Evolutionary conservation across 2,888 invertebrate genomes (phyloP).

Genomic region (Drosophila monieri): DNA sequence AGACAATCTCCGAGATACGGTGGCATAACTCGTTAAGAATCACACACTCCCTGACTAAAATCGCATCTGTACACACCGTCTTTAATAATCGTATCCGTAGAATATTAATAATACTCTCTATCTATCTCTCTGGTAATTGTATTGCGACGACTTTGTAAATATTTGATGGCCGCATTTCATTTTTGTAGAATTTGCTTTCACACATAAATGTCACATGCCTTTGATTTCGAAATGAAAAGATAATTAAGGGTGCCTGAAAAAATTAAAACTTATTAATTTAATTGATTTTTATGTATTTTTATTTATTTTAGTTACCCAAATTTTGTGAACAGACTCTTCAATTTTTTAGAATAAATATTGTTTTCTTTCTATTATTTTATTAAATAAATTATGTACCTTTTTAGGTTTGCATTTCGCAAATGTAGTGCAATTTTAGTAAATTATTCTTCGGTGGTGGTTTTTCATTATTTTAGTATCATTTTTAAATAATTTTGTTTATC

Average conservation of each 20-base stretch:
- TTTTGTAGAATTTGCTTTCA: slow-evolving; percentile 29
- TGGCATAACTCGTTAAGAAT: slow-evolving; percentile 46
- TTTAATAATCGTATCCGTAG: slow-evolving; percentile 36
- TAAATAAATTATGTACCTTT: not conserved
- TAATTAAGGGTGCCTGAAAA: not conserved
- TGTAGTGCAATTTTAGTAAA: slow-evolving; percentile 24
- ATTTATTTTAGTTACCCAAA: not conserved
- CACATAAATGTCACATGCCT: not conserved
- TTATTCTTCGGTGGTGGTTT: slow-evolving; percentile 29
- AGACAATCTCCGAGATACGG: slow-evolving; percentile 64
- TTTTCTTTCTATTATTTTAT: not conserved
- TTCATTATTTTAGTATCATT: slow-evolving; percentile 2
- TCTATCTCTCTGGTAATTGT: slow-evolving; percentile 30
- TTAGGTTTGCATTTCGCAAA: slow-evolving; percentile 19
- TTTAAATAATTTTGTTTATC: not conserved
- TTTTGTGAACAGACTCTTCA: not conserved
- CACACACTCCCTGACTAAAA: slow-evolving; percentile 27
- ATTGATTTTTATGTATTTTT: not conserved
- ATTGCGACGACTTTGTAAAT: slow-evolving; percentile 55
- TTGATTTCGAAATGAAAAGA: not conserved
- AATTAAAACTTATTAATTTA: not conserved
- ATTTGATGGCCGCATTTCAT: slow-evolving; percentile 47
- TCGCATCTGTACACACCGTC: slow-evolving; percentile 45
- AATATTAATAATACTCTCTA: slow-evolving; percentile 19
- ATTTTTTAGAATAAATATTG: not conserved